Evolutionary conservation across 2,888 invertebrate genomes (phyloP).

Genomic region (Agrotis exclamationis): DNA sequence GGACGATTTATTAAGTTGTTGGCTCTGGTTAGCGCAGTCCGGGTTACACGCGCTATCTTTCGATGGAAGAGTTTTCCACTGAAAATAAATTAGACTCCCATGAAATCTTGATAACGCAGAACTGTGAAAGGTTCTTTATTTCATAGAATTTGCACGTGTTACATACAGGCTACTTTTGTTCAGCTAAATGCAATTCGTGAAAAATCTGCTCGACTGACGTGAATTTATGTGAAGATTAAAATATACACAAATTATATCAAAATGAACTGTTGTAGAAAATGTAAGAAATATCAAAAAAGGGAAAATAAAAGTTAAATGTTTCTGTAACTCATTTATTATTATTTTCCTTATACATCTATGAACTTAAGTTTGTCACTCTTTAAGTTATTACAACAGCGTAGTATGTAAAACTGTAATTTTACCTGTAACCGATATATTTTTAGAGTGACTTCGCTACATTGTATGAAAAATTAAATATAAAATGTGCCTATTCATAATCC

Average conservation of each 20-base stretch:
- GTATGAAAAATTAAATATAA: constrained; percentile 55
- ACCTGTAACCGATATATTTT: background rate
- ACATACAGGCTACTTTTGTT: background rate
- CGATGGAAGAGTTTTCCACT: constrained; percentile 32
- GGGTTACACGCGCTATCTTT: constrained; percentile 52
- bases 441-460: constrained; percentile 12
- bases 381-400: background rate
- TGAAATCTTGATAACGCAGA: constrained; percentile 15
- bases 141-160: constrained; percentile 9
- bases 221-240: background rate
- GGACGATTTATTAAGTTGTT: constrained; percentile 74
- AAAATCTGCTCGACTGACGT: background rate
- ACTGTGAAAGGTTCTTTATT: constrained; percentile 6
- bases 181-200: background rate
- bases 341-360: too few species aligned
- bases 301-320: background rate
- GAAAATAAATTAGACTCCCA: constrained; percentile 37
- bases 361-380: background rate
- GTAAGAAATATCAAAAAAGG: background rate
- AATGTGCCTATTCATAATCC: constrained; percentile 61
- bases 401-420: background rate
- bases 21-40: constrained; percentile 59
- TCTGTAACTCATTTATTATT: too few species aligned
- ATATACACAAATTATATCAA: background rate
- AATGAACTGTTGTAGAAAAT: too few species aligned